Evolutionary conservation across 2,888 invertebrate species (phyloP).

Genomic region (Blastobasis lacticolella): DNA sequence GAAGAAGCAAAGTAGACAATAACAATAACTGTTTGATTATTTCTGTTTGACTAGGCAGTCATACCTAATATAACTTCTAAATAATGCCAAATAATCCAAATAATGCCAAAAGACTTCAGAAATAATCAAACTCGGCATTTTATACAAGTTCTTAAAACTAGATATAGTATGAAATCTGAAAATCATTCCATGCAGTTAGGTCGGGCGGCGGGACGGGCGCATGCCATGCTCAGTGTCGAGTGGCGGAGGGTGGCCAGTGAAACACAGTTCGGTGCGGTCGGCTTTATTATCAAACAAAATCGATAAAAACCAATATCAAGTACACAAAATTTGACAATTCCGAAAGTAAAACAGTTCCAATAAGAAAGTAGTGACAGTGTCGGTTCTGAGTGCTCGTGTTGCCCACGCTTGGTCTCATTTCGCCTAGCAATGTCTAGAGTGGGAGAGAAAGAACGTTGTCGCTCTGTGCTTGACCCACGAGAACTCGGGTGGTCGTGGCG

Average conservation of each 20-base stretch:
- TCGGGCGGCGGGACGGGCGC: slow-evolving; percentile 29
- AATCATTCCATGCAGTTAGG: slow-evolving; percentile 55
- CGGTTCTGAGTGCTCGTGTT: slow-evolving; percentile 50
- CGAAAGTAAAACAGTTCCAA: slow-evolving; percentile 42
- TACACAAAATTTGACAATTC: slow-evolving; percentile 42
- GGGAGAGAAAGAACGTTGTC: neutral
- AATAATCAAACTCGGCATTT: slow-evolving; percentile 38
- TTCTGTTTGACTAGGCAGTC: no score
- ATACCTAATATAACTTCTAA: no score
- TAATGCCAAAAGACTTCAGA: slow-evolving; percentile 8
- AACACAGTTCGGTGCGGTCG: slow-evolving; percentile 70
- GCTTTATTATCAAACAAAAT: slow-evolving; percentile 64
- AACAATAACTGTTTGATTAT: no score
- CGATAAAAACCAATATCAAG: slow-evolving; percentile 38
- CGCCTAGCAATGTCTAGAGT: slow-evolving; percentile 7
- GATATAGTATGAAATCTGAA: slow-evolving; percentile 19
- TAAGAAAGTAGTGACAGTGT: slow-evolving; percentile 42
- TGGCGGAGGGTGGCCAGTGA: slow-evolving; percentile 64
- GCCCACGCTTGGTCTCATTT: slow-evolving; percentile 18
- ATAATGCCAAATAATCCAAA: no score
- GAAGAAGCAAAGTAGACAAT: no score
- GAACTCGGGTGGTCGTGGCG: slow-evolving; percentile 26
- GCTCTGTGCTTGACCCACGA: slow-evolving; percentile 31
- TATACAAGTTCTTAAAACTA: neutral
- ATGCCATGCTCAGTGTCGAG: slow-evolving; percentile 67